A percentile compares a stretch with the other conserved stretches of the same genome.
phyloP scores from a whole-genome alignment of 2,888 invertebrate species.

The Scaeva pyrastri region DNA sequence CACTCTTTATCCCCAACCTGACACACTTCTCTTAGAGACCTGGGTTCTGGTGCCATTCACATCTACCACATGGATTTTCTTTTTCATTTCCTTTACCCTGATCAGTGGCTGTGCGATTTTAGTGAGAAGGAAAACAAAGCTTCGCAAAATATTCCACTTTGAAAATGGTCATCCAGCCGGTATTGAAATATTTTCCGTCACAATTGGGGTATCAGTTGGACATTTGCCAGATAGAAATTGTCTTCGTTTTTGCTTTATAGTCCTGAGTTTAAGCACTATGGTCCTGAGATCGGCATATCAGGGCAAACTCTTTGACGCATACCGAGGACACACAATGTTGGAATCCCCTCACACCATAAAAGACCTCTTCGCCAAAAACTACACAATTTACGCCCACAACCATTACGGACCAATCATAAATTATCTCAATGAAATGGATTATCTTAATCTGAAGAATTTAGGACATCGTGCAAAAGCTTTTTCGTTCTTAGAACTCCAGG shows the following conservation, averaged over 20 bases:
- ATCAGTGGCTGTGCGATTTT: not conserved
- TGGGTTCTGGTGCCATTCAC: not conserved
- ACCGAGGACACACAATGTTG: not conserved
- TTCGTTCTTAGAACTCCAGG: not conserved
- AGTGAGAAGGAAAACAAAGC: not conserved
- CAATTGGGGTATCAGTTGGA: not conserved
- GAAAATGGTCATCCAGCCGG: not conserved
- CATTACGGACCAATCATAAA: not conserved
- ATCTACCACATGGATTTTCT: not conserved
- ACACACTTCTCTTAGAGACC: not conserved
- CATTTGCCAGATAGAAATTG: not conserved
- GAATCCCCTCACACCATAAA: not conserved
- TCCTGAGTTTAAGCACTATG: not conserved
- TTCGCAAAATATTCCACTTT: not conserved
- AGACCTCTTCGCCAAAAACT: not conserved
- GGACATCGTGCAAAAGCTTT: not conserved
- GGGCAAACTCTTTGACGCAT: constrained; percentile 38
- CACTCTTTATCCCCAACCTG: not conserved
- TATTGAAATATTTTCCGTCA: not conserved
- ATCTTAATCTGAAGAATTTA: not conserved
- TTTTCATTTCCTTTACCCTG: not conserved
- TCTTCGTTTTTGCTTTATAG: not conserved
- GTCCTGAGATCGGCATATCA: constrained; percentile 31
- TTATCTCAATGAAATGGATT: not conserved
- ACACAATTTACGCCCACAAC: not conserved